Evolutionary conservation across 2,797 vertebrate genomes (phyloP), one percentile per base, ranked within the genome.

Genomic region (Lepilemur ruficaudatus): DNA sequence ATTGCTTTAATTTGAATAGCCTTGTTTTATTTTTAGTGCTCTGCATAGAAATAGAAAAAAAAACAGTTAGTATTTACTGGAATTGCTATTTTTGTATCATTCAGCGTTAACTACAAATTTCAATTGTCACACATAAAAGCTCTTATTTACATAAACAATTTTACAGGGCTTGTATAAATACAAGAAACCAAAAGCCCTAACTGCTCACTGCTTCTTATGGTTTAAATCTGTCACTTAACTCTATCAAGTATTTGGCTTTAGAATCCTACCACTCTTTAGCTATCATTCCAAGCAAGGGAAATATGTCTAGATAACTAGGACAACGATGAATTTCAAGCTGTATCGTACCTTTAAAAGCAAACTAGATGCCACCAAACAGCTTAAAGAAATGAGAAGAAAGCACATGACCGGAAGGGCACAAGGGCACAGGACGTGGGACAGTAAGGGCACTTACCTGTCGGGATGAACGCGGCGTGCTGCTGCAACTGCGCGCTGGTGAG

Each of bases 401-500:
- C 97, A 95, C 97, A 95, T 97, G 95, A 93, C 94, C 23, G 0
- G 1, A 87, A 97, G 88, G 96, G 95, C 96, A 92, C 95, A 76
- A 67, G 17, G 95, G 97, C 96, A 89, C 83, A 67, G 92, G 95
- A 67, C 78, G 18, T 7, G 70, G 76, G 78, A 30, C 52, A 0
- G 93, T 11, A 73, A 91, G 87, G 88, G 80, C 87, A 98, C 98
- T 87, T 98, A 99, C 99, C 99, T 99, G 99, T 99, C 38, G 99
- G 99, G 95, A 99, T 99, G 98, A 99, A 99, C 0, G 99, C 98
- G 43, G 99, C 91, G 10, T 99, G 99, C 28, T 99, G 99, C 98
- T 99, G 99, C 97, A 99, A 96, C 98, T 99, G 99, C 83, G 99
- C 98, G 96, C 98, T 99, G 98, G 99, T 99, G 98, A 99, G 98